Evolutionary conservation across 1,140 invertebrate species (phyloP).

Genomic region (Diploscapter pachys): DNA sequence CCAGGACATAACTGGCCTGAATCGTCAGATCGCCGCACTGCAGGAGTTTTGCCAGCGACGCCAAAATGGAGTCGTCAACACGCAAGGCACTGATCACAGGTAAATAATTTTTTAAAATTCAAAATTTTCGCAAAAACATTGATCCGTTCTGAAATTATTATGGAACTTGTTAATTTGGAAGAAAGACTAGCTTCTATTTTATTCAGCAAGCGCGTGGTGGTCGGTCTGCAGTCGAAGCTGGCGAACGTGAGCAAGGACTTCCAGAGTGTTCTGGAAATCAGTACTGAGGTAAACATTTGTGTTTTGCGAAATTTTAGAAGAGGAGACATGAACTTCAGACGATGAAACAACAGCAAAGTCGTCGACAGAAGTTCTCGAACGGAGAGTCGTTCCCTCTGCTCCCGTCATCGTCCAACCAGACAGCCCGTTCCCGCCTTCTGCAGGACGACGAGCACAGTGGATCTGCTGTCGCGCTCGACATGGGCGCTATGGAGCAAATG

Average conservation of each 20-base stretch:
- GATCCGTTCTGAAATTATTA: too few relatives aligned
- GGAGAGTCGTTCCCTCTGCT: slow-evolving; percentile 41
- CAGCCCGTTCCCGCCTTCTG: slow-evolving; percentile 64
- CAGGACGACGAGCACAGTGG: slow-evolving; percentile 59
- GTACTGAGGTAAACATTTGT: slow-evolving; percentile 70
- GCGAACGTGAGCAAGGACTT: slow-evolving; percentile 95
- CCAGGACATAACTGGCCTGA: slow-evolving; percentile 81
- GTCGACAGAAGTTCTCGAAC: slow-evolving; percentile 85
- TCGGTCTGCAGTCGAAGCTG: slow-evolving; percentile 87
- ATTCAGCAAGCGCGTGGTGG: slow-evolving; percentile 83
- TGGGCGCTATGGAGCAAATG: slow-evolving; percentile 49
- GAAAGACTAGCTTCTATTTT: background rate
- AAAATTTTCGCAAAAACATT: background rate
- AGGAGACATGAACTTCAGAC: slow-evolving; percentile 68
- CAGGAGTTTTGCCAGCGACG: slow-evolving; percentile 58
- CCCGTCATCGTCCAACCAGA: slow-evolving; percentile 51
- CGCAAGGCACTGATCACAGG: slow-evolving; percentile 74
- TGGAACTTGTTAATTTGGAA: too few relatives aligned
- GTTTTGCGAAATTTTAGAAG: background rate
- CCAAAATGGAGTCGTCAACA: slow-evolving; percentile 70
- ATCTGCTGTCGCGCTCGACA: slow-evolving; percentile 48
- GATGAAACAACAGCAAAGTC: slow-evolving; percentile 86
- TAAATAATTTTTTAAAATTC: background rate
- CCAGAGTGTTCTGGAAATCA: slow-evolving; percentile 83
- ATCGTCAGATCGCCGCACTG: slow-evolving; percentile 83